Base-by-base conservation (phyloP, 2,888 invertebrate genomes). In the Ormyrus rosae region DNA sequence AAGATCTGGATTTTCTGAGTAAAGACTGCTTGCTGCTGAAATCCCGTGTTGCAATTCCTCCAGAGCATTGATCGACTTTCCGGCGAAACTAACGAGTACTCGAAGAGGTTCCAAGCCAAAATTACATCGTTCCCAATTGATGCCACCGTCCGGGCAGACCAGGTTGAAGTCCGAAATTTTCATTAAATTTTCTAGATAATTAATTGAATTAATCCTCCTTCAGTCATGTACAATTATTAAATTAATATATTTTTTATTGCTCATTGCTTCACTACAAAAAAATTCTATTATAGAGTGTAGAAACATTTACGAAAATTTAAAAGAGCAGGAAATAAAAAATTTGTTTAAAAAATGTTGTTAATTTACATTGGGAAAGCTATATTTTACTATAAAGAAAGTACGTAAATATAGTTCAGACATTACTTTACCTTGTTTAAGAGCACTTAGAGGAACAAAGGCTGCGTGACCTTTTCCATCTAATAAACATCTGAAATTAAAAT, bases 21-120 rank as follows among this genome's bases (percentile, higher is more conserved):
- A 92, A 5, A 93, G 87, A 8, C 92, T 88, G 6, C 93, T 94
- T 6, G 93, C 91, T 64, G 93, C 92, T 58, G 95, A 86, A 13
- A 95, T 91, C 1, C 94, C 93, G 86, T 94, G 93, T 6, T 93
- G 93, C 75, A 95, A 92, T 81, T 95, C 94, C n/a, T 94, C 94
- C 61, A 93, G 91, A 0, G 92, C 91, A 5, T 92, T 90, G 82
- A 90, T 90, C 76, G 91, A 91, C 82, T 92, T 93, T 10, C 91
- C 91, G 0, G 92, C 91, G 1, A 87, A 87, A 48, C 85, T 88
- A 4, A 93, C 83, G 89, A 93, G 91, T 5, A 93, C 91, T 60
- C 92, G 89, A 0, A 95, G 93, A 0, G 95, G 95, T 5, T 94
- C 92, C 85, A 93, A 90, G 0, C 92, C 94, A 48, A 95, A 89